Percentiles rank a stretch among this genome's conserved stretches.
Conservation (phyloP, 2,888 invertebrate species). For the Linyphia triangularis region DNA sequence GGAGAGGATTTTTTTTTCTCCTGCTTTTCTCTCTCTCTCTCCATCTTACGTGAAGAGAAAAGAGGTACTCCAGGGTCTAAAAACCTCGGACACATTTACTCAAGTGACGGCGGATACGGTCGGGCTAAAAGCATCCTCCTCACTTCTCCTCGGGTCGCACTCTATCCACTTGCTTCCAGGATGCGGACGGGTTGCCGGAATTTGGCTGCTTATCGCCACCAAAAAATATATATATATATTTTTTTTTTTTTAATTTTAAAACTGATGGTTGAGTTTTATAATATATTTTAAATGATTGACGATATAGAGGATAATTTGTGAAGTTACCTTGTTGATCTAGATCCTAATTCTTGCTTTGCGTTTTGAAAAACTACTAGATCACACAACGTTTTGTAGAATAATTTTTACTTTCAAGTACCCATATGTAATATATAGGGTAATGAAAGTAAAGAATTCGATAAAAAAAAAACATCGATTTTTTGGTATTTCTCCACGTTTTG, state of each 20-base stretch:
- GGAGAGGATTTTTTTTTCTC: constrained; percentile 32
- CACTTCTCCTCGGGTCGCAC: constrained; percentile 10
- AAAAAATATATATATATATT: not conserved
- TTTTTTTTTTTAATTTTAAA: too few species aligned
- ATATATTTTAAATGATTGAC: too few species aligned
- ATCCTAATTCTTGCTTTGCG: not conserved
- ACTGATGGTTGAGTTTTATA: too few species aligned
- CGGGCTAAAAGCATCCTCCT: constrained; percentile 70
- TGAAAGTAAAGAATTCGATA: too few species aligned
- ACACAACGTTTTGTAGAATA: too few species aligned
- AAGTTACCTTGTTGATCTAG: not conserved
- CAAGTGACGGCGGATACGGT: constrained; percentile 73
- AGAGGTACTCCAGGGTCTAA: constrained; percentile 66
- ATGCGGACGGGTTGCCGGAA: constrained; percentile 39
- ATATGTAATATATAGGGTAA: too few species aligned
- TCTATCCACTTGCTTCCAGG: constrained; percentile 70
- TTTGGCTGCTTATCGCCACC: constrained; percentile 35
- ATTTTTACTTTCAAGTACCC: too few species aligned
- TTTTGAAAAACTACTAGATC: too few species aligned
- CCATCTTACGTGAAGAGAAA: constrained; percentile 63
- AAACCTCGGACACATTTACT: constrained; percentile 75
- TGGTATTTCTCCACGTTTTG: too few species aligned
- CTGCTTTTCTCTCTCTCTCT: constrained; percentile 7
- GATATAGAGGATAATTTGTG: too few species aligned
- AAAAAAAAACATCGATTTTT: too few species aligned